Base-by-base conservation (phyloP, 2,113 vertebrate genomes). In the Takifugu bimaculatus region DNA sequence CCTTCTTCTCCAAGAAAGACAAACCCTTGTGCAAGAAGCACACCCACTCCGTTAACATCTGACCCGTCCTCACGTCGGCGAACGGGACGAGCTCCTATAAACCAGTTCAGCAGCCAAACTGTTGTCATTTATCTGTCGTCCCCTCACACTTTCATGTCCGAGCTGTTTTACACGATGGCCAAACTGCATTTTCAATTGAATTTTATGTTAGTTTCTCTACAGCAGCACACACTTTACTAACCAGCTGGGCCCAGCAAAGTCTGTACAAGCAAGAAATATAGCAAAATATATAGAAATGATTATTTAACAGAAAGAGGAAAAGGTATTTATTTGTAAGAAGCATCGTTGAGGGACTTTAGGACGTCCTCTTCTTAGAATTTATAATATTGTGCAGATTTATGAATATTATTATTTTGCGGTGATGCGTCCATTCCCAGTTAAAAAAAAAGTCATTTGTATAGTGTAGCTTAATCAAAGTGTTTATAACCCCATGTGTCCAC, bases 11-110 rank as follows among this genome's bases (percentile, higher is more conserved):
- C 77, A 99, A 99, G 88, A 99, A 98, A 75, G 95, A 98, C 84
- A 99, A 97, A 74, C 93, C 95, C 1, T 82, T 99, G 68, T 99
- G 97, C 92, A 98, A 98, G 93, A 99, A 98, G 75, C 97, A 99
- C 0, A 94, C 97, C 63, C 92, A 98, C 81, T 91, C 90, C 32
- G 71, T 97, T 80, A 94, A 95, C 82, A 85, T 97, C 84, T 98
- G 86, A 96, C 27, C 48, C n/a, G 3, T 27, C 15, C 9, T 26
- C 12, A 6, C 14, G 26, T 20, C 35, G 39, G 4, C 13, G 49
- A 42, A 52, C 5, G 27, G 5, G 7, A 52, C 3, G 42, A 14
- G 7, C 51, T 45, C 60, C 9, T 26, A 57, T 44, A 49, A 68
- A 70, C 26, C 29, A 57, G 26, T 62, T 60, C 48, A 62, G 50